phyloP scores from a whole-genome alignment of 2,113 vertebrate genomes.

The Casuarius casuarius region DNA sequence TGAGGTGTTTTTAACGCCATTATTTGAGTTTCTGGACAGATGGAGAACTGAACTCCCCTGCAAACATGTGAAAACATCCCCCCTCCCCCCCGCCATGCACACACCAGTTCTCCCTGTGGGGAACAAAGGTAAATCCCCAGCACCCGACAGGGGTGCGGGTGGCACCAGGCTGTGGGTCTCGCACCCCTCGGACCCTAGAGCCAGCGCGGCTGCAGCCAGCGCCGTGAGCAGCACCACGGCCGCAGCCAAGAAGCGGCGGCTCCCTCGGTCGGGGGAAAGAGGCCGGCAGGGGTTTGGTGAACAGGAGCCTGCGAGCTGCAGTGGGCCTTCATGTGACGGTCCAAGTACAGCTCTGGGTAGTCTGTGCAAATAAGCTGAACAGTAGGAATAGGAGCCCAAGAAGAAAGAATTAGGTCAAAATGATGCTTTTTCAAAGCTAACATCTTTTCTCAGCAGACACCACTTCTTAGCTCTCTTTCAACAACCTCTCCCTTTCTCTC shows the following conservation, averaged over 20 bases:
- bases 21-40: too few relatives aligned
- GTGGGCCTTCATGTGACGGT: accelerated
- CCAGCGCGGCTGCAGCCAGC: not conserved
- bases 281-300: not conserved
- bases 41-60: too few relatives aligned
- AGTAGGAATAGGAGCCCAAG: not conserved
- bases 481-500: not conserved
- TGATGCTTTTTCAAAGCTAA: not conserved
- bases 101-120: too few relatives aligned
- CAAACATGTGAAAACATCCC: not conserved
- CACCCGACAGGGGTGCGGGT: accelerated
- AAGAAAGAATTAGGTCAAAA: not conserved
- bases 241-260: too few relatives aligned
- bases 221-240: not conserved
- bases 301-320: accelerated
- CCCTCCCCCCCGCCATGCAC: too few relatives aligned
- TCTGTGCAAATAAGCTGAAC: not conserved
- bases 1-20: not conserved
- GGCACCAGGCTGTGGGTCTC: not conserved
- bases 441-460: not conserved
- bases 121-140: not conserved
- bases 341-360: not conserved
- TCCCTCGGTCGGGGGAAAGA: not conserved
- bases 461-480: not conserved
- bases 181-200: accelerated